These are phyloP conservation scores for Spodoptera picta DNA, from an alignment of 2,888 invertebrate genomes.

Conservation along the genomic window DNA sequence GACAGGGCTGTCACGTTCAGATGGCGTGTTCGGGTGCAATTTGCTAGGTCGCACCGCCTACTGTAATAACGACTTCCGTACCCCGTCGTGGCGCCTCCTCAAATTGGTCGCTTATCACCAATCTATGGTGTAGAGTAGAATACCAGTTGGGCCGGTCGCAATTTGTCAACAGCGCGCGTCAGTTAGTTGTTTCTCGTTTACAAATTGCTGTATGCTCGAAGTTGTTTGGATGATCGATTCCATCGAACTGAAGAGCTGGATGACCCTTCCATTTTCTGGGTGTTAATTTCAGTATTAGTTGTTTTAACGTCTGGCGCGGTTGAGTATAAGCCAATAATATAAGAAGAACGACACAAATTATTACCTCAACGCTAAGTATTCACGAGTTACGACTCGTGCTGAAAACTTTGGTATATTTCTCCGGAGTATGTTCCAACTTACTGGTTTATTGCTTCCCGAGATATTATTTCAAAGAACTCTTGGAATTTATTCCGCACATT, in stretches of 20 bases:
- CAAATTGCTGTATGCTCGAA: conserved; percentile 62
- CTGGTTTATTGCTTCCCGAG: conserved; percentile 85
- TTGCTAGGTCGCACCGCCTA: conserved; percentile 86
- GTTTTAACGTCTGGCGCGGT: conserved; percentile 7
- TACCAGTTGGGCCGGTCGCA: conserved; percentile 82
- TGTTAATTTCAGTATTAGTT: conserved; percentile 6
- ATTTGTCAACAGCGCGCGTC: conserved; percentile 81
- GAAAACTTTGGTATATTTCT: conserved; percentile 84
- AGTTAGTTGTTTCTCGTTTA: conserved; percentile 76
- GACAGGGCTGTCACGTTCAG: conserved; percentile 87
- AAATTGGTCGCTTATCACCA: conserved; percentile 89
- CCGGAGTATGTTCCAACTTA: conserved; percentile 83
- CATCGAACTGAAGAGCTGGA: conserved; percentile 14
- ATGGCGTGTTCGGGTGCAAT: conserved; percentile 87
- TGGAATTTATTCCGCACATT: conserved; percentile 82
- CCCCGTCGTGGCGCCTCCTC: conserved; percentile 88
- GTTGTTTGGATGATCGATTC: conserved; percentile 50
- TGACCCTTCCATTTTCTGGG: not conserved
- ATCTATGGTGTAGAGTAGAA: conserved; percentile 85
- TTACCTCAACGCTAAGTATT: conserved; percentile 71
- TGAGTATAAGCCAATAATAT: conserved; percentile 50
- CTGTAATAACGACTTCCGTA: conserved; percentile 89
- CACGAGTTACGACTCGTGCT: conserved; percentile 73
- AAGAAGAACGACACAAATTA: conserved; percentile 69
- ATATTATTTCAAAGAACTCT: conserved; percentile 87